These are phyloP conservation scores for Pipra filicauda DNA, from an alignment of 2,113 vertebrate genomes.

Conservation along the genomic window DNA sequence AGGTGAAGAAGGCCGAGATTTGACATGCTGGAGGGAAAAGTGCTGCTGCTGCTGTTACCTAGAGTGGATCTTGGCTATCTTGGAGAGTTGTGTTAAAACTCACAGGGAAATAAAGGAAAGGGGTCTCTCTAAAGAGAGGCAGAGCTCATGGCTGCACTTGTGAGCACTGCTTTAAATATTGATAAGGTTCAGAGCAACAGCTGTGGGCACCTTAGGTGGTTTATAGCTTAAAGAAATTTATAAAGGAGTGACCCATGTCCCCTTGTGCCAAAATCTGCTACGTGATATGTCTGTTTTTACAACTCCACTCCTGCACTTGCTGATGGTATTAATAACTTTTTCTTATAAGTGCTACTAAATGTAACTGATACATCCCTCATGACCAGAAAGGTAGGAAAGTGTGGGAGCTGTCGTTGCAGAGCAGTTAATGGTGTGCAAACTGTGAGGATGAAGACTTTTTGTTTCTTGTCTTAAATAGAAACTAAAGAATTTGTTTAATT, in stretches of 20 bases:
- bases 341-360: neutral
- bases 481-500: neutral
- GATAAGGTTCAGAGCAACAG: neutral
- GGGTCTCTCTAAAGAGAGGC: neutral
- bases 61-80: neutral
- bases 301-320: neutral
- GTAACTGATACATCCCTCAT: neutral
- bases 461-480: neutral
- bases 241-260: neutral
- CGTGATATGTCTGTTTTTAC: neutral
- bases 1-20: neutral
- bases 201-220: neutral
- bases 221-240: neutral
- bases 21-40: neutral
- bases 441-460: neutral
- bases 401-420: neutral
- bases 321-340: neutral
- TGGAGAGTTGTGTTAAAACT: neutral
- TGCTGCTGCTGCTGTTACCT: neutral
- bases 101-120: neutral
- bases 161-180: neutral
- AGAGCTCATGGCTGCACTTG: neutral
- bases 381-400: neutral
- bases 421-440: neutral
- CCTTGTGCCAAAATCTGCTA: neutral